phyloP scores from a whole-genome alignment of 23 tunicate genomes.

The Halocynthia roretzi region DNA sequence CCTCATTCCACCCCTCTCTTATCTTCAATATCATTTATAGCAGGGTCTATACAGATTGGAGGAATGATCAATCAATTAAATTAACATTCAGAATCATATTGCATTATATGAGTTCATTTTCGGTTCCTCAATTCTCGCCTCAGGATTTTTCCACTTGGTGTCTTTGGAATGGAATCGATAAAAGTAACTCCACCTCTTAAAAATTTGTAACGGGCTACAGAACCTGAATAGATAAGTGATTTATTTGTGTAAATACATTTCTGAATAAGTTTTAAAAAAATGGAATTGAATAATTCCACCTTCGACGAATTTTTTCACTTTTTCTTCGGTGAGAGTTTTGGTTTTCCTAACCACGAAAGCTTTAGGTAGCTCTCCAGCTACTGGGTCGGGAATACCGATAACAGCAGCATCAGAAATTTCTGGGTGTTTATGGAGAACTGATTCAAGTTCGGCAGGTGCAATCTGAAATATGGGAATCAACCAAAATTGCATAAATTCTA shows the following conservation, averaged over 20 bases:
- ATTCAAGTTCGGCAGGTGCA: constrained; percentile 82
- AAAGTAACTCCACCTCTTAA: constrained; percentile 62
- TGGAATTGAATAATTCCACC: background rate
- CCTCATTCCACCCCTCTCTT: no score
- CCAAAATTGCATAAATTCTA: no score
- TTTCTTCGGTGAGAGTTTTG: constrained; percentile 26
- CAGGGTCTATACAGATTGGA: no score
- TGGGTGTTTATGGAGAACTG: constrained; percentile 36
- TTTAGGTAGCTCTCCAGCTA: constrained; percentile 68
- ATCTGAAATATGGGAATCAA: constrained; percentile 6
- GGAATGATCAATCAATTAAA: no score
- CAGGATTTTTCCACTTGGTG: constrained; percentile 64
- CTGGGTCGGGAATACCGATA: constrained; percentile 57
- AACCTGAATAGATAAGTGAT: background rate
- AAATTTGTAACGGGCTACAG: constrained; percentile 29
- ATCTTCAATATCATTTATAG: no score
- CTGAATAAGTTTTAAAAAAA: background rate
- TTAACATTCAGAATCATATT: no score
- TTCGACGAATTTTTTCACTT: constrained; percentile 37
- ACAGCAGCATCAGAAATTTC: constrained; percentile 59
- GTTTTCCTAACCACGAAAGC: constrained; percentile 65
- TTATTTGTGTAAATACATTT: background rate
- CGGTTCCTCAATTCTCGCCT: constrained; percentile 30
- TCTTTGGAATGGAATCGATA: constrained; percentile 50
- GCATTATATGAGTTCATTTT: background rate